A percentile compares a stretch with the other conserved stretches of the same genome.
These are phyloP conservation scores for Phocoena phocoena DNA, from an alignment of 2,113 vertebrate genomes.

Conservation along the genomic window DNA sequence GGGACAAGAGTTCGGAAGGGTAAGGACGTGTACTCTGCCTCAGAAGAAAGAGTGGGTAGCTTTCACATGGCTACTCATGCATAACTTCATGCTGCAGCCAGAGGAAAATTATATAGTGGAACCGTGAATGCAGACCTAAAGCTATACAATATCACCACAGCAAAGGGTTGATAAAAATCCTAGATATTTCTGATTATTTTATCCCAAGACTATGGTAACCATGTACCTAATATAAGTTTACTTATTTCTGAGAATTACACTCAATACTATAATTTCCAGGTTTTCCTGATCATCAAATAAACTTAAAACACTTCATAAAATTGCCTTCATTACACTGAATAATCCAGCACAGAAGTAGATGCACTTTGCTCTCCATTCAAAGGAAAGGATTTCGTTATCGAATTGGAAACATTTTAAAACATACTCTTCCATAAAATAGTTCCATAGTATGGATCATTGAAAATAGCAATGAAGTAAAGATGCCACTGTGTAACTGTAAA, in stretches of 20 bases:
- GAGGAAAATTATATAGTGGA: neutral
- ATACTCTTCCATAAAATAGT: neutral
- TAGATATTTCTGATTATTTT: neutral
- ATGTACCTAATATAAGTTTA: neutral
- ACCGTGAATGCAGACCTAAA: neutral
- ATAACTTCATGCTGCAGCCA: neutral
- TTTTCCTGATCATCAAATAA: neutral
- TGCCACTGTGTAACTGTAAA: neutral
- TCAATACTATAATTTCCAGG: neutral
- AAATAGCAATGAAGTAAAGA: neutral
- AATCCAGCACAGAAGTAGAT: neutral
- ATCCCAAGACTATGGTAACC: neutral
- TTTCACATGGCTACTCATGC: neutral
- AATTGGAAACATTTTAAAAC: neutral
- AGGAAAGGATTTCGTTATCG: neutral
- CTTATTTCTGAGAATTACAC: neutral
- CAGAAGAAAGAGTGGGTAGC: neutral
- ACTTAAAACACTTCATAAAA: slow-evolving; percentile 7
- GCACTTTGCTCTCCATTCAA: neutral
- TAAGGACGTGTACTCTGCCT: neutral
- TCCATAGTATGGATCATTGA: neutral
- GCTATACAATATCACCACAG: neutral
- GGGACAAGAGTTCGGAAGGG: accelerated
- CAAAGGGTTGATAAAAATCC: neutral
- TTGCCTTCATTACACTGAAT: neutral